These are phyloP conservation scores for Clarias platycephalus DNA, from an alignment of 2,797 vertebrate species.

Conservation along the genomic window DNA sequence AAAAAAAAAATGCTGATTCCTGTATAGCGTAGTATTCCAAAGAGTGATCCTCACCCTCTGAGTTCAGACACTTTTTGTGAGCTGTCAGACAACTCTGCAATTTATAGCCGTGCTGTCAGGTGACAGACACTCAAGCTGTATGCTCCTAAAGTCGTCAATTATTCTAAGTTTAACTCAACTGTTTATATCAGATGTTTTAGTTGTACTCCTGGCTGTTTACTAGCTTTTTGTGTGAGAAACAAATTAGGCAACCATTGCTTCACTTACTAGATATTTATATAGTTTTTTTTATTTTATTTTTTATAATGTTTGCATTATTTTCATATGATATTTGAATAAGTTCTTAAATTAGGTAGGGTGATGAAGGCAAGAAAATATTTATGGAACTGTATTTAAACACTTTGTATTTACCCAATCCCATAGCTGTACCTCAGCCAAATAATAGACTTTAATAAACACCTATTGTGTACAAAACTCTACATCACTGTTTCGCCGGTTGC, in stretches of 20 bases:
- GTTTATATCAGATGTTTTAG: constrained; percentile 58
- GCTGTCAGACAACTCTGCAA: constrained; percentile 48
- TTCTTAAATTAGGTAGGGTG: background rate
- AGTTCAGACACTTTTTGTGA: constrained; percentile 3
- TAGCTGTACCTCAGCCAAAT: background rate
- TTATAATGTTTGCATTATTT: background rate
- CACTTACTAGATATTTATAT: background rate
- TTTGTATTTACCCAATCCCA: background rate
- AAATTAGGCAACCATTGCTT: background rate
- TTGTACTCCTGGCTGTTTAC: constrained; percentile 62
- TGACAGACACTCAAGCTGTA: background rate
- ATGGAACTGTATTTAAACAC: background rate
- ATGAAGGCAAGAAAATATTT: background rate
- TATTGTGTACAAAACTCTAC: background rate
- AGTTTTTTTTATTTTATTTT: background rate
- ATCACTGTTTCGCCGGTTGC: background rate
- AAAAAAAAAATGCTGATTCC: background rate
- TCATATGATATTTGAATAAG: background rate
- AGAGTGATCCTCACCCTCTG: constrained; percentile 19
- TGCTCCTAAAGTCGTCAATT: constrained; percentile 46
- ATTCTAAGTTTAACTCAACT: constrained; percentile 64
- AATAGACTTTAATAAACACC: background rate
- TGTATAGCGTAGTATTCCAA: constrained; percentile 24
- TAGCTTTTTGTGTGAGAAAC: background rate
- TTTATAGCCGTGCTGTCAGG: constrained; percentile 69